Percentiles rank a stretch among this genome's conserved stretches.
phyloP scores from a whole-genome alignment of 1,140 invertebrate species.

The Drosophila ohnishii region DNA sequence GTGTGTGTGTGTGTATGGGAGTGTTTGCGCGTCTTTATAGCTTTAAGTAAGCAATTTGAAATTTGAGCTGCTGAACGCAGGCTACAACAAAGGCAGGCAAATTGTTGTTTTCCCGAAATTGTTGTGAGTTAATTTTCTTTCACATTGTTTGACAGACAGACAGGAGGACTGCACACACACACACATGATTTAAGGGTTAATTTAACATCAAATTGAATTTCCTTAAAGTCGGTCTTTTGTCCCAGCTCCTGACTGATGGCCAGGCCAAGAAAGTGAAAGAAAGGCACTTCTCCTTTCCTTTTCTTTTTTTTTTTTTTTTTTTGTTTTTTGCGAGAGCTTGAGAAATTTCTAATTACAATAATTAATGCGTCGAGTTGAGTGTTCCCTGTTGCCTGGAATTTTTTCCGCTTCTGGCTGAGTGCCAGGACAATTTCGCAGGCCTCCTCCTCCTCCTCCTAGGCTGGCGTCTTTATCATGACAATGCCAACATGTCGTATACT shows the following conservation, averaged over 20 bases:
- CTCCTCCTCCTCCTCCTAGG: background rate
- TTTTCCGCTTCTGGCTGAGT: slow-evolving; percentile 31
- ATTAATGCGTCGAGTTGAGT: slow-evolving; percentile 64
- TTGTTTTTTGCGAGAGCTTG: slow-evolving; percentile 36
- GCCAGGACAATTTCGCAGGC: slow-evolving; percentile 43
- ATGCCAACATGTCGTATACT: slow-evolving; percentile 59
- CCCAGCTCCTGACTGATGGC: slow-evolving; percentile 36
- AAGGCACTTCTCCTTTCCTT: slow-evolving; percentile 23
- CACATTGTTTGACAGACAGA: slow-evolving; percentile 62
- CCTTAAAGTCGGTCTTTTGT: slow-evolving; percentile 25
- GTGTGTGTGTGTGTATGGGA: too few relatives aligned
- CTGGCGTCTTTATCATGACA: slow-evolving; percentile 54
- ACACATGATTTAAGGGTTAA: slow-evolving; percentile 70
- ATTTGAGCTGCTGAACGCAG: slow-evolving; percentile 61
- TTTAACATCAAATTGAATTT: slow-evolving; percentile 66
- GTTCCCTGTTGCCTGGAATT: slow-evolving; percentile 32
- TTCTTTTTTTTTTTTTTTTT: slow-evolving; percentile 2
- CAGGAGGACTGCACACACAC: background rate
- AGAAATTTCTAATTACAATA: slow-evolving; percentile 76
- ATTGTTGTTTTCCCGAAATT: slow-evolving; percentile 32
- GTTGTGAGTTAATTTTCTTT: slow-evolving; percentile 67
- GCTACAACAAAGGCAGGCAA: slow-evolving; percentile 32
- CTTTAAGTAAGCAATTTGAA: slow-evolving; percentile 80
- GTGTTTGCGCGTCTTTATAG: slow-evolving; percentile 66
- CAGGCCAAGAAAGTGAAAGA: slow-evolving; percentile 46